Conservation (phyloP, 35 echinoderm and acorn worm genomes). For the Heliocidaris erythrogramma region DNA sequence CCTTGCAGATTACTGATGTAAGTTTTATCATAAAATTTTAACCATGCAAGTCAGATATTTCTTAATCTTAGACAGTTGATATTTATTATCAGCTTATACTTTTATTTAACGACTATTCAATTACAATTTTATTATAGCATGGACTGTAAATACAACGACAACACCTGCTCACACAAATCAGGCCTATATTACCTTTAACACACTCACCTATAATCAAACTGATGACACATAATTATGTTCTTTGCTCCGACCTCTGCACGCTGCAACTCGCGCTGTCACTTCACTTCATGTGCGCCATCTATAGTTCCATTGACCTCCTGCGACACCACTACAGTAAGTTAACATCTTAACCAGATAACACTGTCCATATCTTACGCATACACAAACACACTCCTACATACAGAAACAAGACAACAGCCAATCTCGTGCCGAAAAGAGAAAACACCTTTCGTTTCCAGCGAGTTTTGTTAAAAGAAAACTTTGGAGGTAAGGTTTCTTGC, state of each 20-base stretch:
- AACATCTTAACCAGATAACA: neutral
- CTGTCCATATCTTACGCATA: neutral
- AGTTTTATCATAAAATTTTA: too few relatives aligned
- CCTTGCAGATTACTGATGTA: too few relatives aligned
- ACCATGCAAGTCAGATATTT: too few relatives aligned
- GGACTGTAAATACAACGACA: neutral
- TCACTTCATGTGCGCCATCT: neutral
- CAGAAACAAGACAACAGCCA: neutral
- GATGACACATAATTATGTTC: too few relatives aligned
- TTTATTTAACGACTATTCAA: neutral
- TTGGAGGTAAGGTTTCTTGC: neutral
- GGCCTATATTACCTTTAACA: neutral
- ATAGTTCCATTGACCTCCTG: neutral
- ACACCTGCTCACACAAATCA: neutral
- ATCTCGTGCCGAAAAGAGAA: neutral
- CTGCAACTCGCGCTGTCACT: neutral
- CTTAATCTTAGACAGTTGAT: too few relatives aligned
- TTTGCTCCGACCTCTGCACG: neutral
- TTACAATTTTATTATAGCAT: neutral
- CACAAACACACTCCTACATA: neutral
- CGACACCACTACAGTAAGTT: neutral
- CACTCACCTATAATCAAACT: neutral
- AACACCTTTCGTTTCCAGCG: neutral
- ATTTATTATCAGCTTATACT: too few relatives aligned
- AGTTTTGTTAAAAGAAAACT: neutral